Conservation (phyloP, 2,888 invertebrate species). For the Periphyllus acericola region DNA sequence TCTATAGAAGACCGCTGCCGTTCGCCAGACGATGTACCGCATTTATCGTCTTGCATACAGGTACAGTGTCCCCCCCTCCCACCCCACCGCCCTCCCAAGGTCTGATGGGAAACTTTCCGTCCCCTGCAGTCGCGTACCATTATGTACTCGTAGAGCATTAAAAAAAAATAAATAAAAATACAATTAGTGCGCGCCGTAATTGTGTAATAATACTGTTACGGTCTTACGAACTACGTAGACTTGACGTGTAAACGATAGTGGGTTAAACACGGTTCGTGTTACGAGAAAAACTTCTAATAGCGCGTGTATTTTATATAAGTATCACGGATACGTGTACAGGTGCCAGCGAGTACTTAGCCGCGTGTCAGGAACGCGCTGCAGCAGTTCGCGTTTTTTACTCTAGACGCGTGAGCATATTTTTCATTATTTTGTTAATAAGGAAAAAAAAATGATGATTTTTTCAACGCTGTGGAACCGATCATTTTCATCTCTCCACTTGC, state of each 20-base stretch:
- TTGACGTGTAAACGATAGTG: neutral
- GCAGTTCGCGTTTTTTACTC: neutral
- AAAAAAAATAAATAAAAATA: neutral
- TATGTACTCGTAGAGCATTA: neutral
- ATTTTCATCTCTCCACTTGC: neutral
- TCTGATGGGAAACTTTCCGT: no score
- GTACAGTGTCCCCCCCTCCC: no score
- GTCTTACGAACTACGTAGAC: no score
- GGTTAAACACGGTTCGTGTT: neutral
- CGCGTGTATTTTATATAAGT: neutral
- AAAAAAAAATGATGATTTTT: neutral
- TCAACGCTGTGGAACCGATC: neutral
- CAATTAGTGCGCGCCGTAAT: neutral
- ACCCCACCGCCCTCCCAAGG: no score
- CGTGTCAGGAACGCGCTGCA: neutral
- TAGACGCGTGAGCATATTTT: no score
- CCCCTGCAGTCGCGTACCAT: neutral
- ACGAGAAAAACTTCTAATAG: neutral
- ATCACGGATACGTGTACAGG: neutral
- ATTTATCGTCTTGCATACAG: no score
- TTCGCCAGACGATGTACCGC: no score
- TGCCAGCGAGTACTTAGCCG: neutral
- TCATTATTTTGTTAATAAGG: neutral
- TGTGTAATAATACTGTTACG: neutral
- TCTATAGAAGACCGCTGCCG: no score